These are phyloP conservation scores for Tonatia bakeri DNA, from an alignment of 2,113 vertebrate genomes.

Conservation along the genomic window DNA sequence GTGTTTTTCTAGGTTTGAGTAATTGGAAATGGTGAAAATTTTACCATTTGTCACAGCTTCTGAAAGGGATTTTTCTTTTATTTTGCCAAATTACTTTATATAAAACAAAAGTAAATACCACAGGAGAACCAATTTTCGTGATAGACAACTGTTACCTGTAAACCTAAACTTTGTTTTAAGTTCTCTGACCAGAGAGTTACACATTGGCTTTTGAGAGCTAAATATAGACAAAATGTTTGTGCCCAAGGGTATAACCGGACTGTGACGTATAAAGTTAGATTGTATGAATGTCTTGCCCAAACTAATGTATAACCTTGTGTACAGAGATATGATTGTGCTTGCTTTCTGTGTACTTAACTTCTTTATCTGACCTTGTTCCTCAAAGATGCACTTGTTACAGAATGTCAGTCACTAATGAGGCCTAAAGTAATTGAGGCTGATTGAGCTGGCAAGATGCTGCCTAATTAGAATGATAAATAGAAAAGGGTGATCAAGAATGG, in stretches of 20 bases:
- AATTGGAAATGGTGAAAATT: neutral
- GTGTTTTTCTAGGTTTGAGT: neutral
- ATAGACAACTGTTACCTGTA: neutral
- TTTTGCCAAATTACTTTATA: neutral
- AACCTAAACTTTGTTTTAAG: neutral
- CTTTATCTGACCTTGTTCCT: slow-evolving; percentile 83
- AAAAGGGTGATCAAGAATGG: slow-evolving; percentile 85
- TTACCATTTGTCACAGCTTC: neutral
- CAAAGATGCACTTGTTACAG: slow-evolving; percentile 82
- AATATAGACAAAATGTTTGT: slow-evolving; percentile 1
- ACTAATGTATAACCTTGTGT: neutral
- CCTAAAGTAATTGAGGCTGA: slow-evolving; percentile 91
- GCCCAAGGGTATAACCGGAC: neutral
- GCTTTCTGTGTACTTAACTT: slow-evolving; percentile 69
- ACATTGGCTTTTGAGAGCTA: neutral
- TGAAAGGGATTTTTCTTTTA: neutral
- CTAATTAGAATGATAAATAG: slow-evolving; percentile 92
- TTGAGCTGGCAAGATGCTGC: slow-evolving; percentile 89
- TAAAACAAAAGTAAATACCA: neutral
- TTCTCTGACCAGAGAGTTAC: neutral
- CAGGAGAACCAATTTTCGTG: neutral
- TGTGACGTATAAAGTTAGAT: neutral
- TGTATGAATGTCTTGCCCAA: neutral
- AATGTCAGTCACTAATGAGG: slow-evolving; percentile 90
- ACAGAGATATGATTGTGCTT: slow-evolving; percentile 65